A percentile compares a stretch with the other conserved stretches of the same genome.
phyloP scores from a whole-genome alignment of 2,113 vertebrate genomes.

The Thalassarche chlororhynchos region DNA sequence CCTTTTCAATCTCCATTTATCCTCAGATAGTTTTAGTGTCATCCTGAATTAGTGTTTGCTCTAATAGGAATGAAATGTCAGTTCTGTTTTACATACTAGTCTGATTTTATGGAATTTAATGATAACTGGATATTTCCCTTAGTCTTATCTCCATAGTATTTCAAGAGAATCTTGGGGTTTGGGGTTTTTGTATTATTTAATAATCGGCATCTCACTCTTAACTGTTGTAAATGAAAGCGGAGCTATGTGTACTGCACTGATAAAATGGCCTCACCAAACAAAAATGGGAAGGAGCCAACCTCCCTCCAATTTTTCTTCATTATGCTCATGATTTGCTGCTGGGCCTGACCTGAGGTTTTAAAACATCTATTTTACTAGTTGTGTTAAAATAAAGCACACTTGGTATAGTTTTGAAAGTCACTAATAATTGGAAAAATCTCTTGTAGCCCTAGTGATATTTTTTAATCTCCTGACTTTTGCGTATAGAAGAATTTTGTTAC shows the following conservation, averaged over 20 bases:
- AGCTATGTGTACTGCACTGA: background rate
- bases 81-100: background rate
- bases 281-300: background rate
- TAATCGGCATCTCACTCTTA: background rate
- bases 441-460: background rate
- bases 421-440: background rate
- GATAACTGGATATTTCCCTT: background rate
- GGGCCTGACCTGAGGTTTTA: background rate
- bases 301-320: background rate
- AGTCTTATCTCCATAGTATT: background rate
- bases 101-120: background rate
- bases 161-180: background rate
- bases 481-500: background rate
- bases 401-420: background rate
- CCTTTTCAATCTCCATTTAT: background rate
- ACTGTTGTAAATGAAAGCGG: background rate
- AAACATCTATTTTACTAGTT: background rate
- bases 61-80: background rate
- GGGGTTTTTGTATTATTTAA: background rate
- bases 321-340: background rate
- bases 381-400: background rate
- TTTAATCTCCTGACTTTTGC: background rate
- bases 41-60: background rate
- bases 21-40: background rate
- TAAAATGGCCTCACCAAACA: background rate